Base-by-base conservation (phyloP, 2,113 vertebrate species). In the Sander lucioperca region DNA sequence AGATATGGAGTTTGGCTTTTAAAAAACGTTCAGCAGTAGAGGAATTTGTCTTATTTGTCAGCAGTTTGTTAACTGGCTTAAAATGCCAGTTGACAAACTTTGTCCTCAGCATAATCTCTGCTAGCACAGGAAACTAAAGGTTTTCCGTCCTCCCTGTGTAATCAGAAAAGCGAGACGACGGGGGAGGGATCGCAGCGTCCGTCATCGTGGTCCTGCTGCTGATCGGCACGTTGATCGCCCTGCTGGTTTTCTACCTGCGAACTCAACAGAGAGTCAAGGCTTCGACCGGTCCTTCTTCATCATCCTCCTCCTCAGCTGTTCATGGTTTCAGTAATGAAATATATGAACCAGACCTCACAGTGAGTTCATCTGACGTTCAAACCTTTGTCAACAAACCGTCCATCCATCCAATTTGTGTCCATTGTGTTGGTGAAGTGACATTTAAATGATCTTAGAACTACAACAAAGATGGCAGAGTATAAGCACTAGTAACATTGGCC, bases 161-260 rank as follows among this genome's bases (percentile, higher is more conserved):
- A n/a, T 9, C 57, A 30, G 7, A 13, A 1, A 30, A 81, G 10
- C 0, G 0, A 18, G 43, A 88, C 78, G 68, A 91, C 47, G 8
- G 33, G 0, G 95, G 86, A 56, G 91, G 82, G 4, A 79, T 95
- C 0, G 93, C 79, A 1, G 94, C 89, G 0, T 79, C 93, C 0
- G 65, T 95, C 63, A 77, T 95, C 1, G 80, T 95, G n/a, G 27
- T 89, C 8, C 57, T 96, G 77, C 79, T 96, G 71, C 80, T 96
- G 51, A 70, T 95, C 19, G 76, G 50, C 67, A 87, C 88, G 0
- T 50, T 95, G 62, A 61, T 85, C 1, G 82, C 30, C 3, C 48
- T 95, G 58, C 57, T 95, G n/a, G 18, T 90, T 43, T 88, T 56
- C 56, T 95, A 94, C 88, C 77, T 94, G 65, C 73, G n/a, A 36